Evolutionary conservation across 2,113 vertebrate species (phyloP).

Genomic region (Eublepharis macularius): DNA sequence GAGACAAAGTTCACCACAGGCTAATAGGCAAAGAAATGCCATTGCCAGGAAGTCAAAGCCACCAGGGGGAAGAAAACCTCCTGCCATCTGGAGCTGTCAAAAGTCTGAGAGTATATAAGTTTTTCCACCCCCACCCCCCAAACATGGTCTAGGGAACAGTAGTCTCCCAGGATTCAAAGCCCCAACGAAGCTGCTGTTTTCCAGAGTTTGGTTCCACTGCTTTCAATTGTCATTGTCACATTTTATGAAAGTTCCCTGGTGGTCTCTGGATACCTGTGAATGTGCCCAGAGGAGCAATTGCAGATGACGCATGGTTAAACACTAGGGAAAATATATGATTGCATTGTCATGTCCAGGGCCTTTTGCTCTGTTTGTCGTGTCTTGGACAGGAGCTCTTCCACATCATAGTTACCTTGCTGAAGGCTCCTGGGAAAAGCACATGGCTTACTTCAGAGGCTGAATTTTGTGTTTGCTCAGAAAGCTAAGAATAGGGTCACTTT

Average conservation of each 20-base stretch:
- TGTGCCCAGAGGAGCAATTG: accelerated
- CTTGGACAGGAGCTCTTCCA: conserved; percentile 42
- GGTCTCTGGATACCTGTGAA: not conserved
- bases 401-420: conserved; percentile 32
- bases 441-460: conserved; percentile 38
- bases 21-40: conserved; percentile 7
- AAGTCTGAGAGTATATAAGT: conserved; percentile 28
- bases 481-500: conserved; percentile 49
- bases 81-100: conserved; percentile 62
- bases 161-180: conserved; percentile 18
- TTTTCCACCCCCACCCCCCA: not conserved
- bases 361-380: conserved; percentile 14
- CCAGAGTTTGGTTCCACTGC: not conserved
- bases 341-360: accelerated
- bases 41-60: conserved; percentile 13
- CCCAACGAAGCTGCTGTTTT: accelerated
- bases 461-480: conserved; percentile 44
- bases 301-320: not conserved
- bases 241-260: not conserved
- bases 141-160: conserved; percentile 8
- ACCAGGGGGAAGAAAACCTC: conserved; percentile 32
- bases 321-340: accelerated
- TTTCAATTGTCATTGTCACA: not conserved
- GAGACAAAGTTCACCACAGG: not conserved
- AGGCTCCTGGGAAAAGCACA: conserved; percentile 50